phyloP scores from a whole-genome alignment of 2,113 vertebrate genomes.

The Chionis minor region DNA sequence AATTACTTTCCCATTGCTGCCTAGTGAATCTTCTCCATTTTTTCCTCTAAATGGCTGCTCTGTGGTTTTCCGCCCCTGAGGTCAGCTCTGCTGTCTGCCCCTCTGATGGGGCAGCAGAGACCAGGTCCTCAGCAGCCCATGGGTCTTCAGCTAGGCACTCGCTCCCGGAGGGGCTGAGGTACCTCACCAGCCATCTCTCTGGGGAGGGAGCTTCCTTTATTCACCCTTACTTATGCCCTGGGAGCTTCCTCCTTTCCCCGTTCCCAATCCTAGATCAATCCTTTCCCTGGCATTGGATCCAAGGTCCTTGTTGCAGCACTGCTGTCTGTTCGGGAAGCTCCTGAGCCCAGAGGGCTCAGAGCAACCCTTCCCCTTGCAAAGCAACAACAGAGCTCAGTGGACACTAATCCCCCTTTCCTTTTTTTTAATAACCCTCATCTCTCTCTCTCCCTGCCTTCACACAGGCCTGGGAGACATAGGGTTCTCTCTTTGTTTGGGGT shows the following conservation, averaged over 20 bases:
- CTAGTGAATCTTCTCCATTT: constrained; percentile 66
- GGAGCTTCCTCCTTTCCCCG: neutral
- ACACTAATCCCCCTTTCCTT: neutral
- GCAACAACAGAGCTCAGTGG: neutral
- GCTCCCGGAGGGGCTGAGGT: fast-evolving
- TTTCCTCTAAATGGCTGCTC: constrained; percentile 67
- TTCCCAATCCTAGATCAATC: neutral
- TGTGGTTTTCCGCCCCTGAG: neutral
- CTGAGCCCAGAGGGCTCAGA: fast-evolving
- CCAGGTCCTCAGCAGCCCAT: neutral
- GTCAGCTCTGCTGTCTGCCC: neutral
- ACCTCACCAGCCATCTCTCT: fast-evolving
- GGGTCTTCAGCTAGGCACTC: neutral
- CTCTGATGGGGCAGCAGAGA: neutral
- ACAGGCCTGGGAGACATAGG: neutral
- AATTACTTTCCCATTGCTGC: constrained; percentile 76
- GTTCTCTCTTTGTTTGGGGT: constrained; percentile 31
- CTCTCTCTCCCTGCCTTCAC: neutral
- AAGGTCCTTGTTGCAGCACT: neutral
- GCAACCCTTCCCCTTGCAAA: neutral
- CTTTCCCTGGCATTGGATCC: neutral
- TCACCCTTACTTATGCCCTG: neutral
- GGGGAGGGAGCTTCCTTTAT: neutral
- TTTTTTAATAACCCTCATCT: neutral
- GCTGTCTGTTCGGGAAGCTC: fast-evolving